Conservation (phyloP, 2,888 invertebrate genomes). For the Scaeva pyrastri region DNA sequence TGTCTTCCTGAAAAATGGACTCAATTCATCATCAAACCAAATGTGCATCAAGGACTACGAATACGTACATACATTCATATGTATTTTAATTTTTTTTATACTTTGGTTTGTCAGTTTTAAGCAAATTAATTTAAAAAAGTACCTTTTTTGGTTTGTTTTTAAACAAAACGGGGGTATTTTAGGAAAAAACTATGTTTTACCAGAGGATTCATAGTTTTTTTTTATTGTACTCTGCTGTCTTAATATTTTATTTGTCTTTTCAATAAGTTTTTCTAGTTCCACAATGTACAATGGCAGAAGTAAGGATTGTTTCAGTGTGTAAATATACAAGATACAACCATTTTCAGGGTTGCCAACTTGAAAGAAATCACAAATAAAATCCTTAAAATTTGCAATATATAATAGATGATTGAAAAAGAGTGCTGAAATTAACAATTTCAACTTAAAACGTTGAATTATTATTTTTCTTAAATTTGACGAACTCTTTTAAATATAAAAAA, state of each 20-base stretch:
- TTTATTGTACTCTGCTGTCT: background rate
- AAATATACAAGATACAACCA: constrained; percentile 42
- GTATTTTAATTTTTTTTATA: constrained; percentile 4
- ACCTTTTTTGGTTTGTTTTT: background rate
- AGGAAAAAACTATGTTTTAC: constrained; percentile 21
- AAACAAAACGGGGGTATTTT: background rate
- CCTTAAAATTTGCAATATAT: no score
- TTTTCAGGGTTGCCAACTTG: background rate
- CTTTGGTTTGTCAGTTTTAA: background rate
- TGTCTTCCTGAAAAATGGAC: constrained; percentile 5
- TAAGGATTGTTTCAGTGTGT: background rate
- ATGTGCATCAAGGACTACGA: constrained; percentile 19
- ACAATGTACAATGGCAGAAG: constrained; percentile 16
- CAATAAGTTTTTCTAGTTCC: constrained; percentile 38
- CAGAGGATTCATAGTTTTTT: constrained; percentile 54
- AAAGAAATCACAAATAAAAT: background rate
- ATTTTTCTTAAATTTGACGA: no score
- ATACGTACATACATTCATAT: no score
- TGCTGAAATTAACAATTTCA: no score
- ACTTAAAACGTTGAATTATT: no score
- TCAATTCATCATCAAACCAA: background rate
- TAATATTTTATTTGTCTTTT: constrained; percentile 46
- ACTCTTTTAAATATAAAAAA: no score
- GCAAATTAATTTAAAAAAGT: constrained; percentile 28
- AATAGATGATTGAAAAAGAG: no score